phyloP scores from a whole-genome alignment of 2,797 vertebrate species.

The Gadopsis marmoratus region DNA sequence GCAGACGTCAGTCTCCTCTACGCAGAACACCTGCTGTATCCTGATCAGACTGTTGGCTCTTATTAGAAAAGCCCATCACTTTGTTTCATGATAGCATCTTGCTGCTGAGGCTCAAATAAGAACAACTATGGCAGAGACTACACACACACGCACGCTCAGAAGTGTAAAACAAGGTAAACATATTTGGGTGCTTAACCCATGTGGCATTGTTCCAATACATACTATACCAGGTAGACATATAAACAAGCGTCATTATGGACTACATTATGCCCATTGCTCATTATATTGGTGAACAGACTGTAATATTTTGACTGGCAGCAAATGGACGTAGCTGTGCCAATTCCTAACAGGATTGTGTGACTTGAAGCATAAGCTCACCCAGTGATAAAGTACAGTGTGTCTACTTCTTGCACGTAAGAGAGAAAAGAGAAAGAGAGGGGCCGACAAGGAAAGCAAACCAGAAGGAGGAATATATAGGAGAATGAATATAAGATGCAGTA shows the following conservation, averaged over 20 bases:
- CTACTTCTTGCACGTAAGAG: conserved; percentile 54
- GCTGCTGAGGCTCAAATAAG: conserved; percentile 53
- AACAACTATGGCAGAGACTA: conserved; percentile 9
- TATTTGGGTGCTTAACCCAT: conserved; percentile 55
- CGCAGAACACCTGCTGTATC: conserved; percentile 78
- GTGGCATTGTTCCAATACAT: conserved; percentile 47
- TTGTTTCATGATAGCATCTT: conserved; percentile 58
- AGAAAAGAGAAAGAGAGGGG: conserved; percentile 22
- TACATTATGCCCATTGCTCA: conserved; percentile 56
- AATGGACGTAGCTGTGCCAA: conserved; percentile 73
- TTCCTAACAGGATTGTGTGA: conserved; percentile 83
- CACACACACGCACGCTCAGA: neutral
- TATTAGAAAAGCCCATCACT: conserved; percentile 64
- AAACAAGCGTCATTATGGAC: conserved; percentile 66
- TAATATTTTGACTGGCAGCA: conserved; percentile 78
- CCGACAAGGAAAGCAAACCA: conserved; percentile 28
- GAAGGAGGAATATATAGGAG: conserved; percentile 9
- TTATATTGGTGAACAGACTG: conserved; percentile 74
- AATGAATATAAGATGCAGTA: conserved; percentile 34
- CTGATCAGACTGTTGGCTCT: conserved; percentile 77
- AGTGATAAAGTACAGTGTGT: conserved; percentile 75
- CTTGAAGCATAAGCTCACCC: conserved; percentile 79
- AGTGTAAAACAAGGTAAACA: conserved; percentile 47
- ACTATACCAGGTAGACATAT: conserved; percentile 50
- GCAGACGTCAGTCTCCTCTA: conserved; percentile 74